phyloP scores from a whole-genome alignment of 1,140 invertebrate species.

The Drosophila azteca region DNA sequence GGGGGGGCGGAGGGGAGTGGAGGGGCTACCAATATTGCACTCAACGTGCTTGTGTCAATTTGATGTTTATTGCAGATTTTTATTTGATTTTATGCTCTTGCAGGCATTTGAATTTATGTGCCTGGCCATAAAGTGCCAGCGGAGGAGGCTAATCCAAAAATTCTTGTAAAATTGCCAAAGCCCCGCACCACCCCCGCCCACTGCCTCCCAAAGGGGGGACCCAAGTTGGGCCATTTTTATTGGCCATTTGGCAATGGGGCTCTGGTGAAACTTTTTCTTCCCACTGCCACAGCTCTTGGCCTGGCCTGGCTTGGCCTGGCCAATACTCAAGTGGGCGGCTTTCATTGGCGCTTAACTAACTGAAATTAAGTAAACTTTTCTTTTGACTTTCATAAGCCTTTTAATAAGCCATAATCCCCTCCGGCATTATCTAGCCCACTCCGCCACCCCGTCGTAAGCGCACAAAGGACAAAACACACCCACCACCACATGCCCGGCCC shows the following conservation, averaged over 20 bases:
- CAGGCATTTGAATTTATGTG: conserved; percentile 71
- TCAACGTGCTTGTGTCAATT: conserved; percentile 75
- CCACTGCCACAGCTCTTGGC: neutral
- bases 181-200: no score
- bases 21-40: conserved; percentile 25
- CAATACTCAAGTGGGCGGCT: conserved; percentile 77
- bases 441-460: conserved; percentile 8
- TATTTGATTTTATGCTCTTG: conserved; percentile 74
- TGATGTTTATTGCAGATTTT: conserved; percentile 79
- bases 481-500: conserved; percentile 26
- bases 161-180: conserved; percentile 67
- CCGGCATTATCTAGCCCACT: conserved; percentile 55
- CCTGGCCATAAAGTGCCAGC: conserved; percentile 60
- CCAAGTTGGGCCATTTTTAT: conserved; percentile 62
- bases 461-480: conserved; percentile 48
- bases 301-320: conserved; percentile 53
- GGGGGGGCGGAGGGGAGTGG: no score
- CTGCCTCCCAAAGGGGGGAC: no score
- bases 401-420: conserved; percentile 80
- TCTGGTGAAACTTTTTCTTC: conserved; percentile 44
- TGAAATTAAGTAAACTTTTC: conserved; percentile 82
- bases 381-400: conserved; percentile 83
- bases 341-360: conserved; percentile 80
- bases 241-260: conserved; percentile 67
- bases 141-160: conserved; percentile 69